Evolutionary conservation across 2,888 invertebrate species (phyloP).

Genomic region (Lasioglossum villosulum): DNA sequence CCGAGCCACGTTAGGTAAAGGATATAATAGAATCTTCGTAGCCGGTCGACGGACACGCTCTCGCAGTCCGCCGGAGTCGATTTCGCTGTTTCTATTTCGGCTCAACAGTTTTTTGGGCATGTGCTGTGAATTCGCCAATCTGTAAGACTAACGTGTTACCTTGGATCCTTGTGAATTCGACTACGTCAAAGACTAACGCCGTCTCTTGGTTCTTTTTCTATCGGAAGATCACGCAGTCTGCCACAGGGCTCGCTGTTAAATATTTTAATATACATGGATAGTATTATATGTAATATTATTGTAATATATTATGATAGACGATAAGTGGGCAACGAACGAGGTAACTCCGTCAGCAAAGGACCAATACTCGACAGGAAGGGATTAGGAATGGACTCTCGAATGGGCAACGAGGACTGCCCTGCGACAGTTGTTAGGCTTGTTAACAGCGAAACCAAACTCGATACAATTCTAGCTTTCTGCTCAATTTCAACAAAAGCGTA

Average conservation of each 20-base stretch:
- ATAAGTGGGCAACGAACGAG: slow-evolving; percentile 74
- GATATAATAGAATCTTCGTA: slow-evolving; percentile 24
- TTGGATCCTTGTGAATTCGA: slow-evolving; percentile 57
- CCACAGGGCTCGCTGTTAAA: slow-evolving; percentile 66
- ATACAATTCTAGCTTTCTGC: slow-evolving; percentile 71
- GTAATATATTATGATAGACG: slow-evolving; percentile 82
- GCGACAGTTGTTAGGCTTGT: slow-evolving; percentile 66
- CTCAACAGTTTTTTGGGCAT: slow-evolving; percentile 54
- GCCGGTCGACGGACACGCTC: slow-evolving; percentile 42
- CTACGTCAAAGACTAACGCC: slow-evolving; percentile 59
- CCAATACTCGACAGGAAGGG: slow-evolving; percentile 64
- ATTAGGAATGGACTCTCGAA: slow-evolving; percentile 44
- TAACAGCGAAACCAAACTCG: slow-evolving; percentile 71
- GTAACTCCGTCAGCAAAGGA: slow-evolving; percentile 70
- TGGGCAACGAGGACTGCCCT: slow-evolving; percentile 54
- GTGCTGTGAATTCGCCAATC: slow-evolving; percentile 71
- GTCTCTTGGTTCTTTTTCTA: slow-evolving; percentile 65
- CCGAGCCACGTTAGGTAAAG: slow-evolving; percentile 71
- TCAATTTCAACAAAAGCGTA: slow-evolving; percentile 66
- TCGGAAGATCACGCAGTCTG: slow-evolving; percentile 60
- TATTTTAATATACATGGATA: slow-evolving; percentile 84
- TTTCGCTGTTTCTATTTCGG: slow-evolving; percentile 55
- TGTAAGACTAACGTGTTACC: slow-evolving; percentile 65
- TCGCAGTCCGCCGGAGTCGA: slow-evolving; percentile 35
- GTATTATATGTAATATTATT: slow-evolving; percentile 84